Evolutionary conservation across 2,888 invertebrate genomes (phyloP).

Genomic region (Tachina fera): DNA sequence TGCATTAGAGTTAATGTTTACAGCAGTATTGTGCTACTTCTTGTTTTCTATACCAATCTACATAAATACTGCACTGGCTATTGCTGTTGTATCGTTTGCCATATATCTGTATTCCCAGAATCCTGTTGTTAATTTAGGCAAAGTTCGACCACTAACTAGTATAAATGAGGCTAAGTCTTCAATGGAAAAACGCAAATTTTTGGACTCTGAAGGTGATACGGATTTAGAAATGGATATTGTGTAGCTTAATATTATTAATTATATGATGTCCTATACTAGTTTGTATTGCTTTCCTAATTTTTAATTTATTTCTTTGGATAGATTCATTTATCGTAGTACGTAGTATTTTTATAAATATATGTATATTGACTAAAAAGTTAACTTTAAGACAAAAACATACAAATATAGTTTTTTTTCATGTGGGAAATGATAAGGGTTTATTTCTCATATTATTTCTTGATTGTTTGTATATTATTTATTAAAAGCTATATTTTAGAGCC

Average conservation of each 20-base stretch:
- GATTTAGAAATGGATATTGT: slow-evolving; percentile 80
- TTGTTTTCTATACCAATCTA: slow-evolving; percentile 94
- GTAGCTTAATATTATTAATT: slow-evolving; percentile 68
- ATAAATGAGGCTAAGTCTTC: slow-evolving; percentile 72
- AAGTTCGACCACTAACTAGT: slow-evolving; percentile 76
- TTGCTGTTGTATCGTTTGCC: slow-evolving; percentile 91
- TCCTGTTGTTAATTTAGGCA: slow-evolving; percentile 88
- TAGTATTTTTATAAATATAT: neutral
- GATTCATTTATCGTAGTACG: neutral
- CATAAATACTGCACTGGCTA: slow-evolving; percentile 91
- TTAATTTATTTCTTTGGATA: slow-evolving; percentile 1
- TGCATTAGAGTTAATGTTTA: slow-evolving; percentile 94
- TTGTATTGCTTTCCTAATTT: slow-evolving; percentile 10
- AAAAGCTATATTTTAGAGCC: no score
- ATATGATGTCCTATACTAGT: neutral
- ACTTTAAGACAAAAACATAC: no score
- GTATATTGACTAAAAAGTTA: no score
- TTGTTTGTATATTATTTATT: no score
- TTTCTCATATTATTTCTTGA: no score
- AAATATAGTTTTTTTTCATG: no score
- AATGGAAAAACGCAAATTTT: slow-evolving; percentile 75
- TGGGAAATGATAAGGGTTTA: no score
- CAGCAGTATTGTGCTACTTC: slow-evolving; percentile 93
- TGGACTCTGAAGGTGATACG: slow-evolving; percentile 77
- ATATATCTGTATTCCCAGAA: slow-evolving; percentile 94